A percentile compares a stretch with the other conserved stretches of the same genome.
phyloP scores from a whole-genome alignment of 2,888 invertebrate species.

The Scaptomyza cyrtandrae region DNA sequence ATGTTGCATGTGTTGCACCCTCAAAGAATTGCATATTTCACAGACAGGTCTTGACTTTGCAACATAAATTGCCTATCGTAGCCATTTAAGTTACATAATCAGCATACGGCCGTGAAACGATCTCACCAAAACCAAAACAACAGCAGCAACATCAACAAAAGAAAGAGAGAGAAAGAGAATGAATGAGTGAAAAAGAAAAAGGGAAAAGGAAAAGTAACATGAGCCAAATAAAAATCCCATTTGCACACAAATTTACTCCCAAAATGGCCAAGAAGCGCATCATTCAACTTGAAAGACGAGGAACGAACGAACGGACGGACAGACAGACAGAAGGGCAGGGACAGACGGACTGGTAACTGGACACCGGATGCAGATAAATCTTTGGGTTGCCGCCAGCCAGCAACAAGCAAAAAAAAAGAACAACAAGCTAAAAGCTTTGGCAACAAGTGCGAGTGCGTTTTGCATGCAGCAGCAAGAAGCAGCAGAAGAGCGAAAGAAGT shows the following conservation, averaged over 20 bases:
- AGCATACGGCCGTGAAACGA: conserved; percentile 33
- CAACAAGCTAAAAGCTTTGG: conserved; percentile 51
- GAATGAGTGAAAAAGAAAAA: conserved; percentile 13
- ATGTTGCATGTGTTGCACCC: conserved; percentile 2
- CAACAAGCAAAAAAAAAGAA: background rate
- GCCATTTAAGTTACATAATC: conserved; percentile 49
- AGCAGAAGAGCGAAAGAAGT: conserved; percentile 13
- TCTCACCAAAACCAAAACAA: conserved; percentile 41
- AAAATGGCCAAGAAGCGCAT: conserved; percentile 75
- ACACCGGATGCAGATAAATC: conserved; percentile 81
- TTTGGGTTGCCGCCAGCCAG: conserved; percentile 63
- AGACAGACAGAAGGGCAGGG: background rate
- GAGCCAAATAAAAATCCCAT: conserved; percentile 80
- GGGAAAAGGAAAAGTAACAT: conserved; percentile 64
- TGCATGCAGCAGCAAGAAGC: conserved; percentile 36
- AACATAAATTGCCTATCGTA: conserved; percentile 26
- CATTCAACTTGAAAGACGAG: conserved; percentile 61
- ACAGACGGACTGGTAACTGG: conserved; percentile 69
- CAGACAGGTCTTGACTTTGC: conserved; percentile 8
- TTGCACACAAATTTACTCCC: conserved; percentile 82
- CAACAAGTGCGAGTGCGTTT: conserved; percentile 60
- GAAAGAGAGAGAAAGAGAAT: conserved; percentile 27
- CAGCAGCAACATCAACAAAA: conserved; percentile 5
- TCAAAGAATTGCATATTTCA: conserved; percentile 26
- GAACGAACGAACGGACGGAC: background rate